Evolutionary conservation across 2,113 vertebrate genomes (phyloP).

Genomic region (Pteronura brasiliensis): DNA sequence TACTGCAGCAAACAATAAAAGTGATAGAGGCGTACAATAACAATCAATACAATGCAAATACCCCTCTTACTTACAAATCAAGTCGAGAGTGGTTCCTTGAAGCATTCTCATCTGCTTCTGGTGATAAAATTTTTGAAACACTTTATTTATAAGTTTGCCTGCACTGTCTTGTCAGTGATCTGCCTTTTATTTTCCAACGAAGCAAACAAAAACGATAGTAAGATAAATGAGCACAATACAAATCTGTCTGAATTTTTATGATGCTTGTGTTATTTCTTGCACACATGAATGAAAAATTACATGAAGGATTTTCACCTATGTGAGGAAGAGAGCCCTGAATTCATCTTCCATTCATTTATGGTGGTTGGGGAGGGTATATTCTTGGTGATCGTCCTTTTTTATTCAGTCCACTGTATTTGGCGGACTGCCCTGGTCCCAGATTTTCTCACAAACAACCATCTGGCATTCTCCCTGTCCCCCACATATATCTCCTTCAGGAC

Average conservation of each 20-base stretch:
- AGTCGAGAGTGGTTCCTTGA: constrained; percentile 58
- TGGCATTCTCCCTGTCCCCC: constrained; percentile 65
- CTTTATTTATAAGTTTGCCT: neutral
- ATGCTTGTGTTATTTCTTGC: constrained; percentile 21
- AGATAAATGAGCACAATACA: neutral
- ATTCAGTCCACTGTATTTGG: constrained; percentile 62
- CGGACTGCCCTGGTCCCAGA: constrained; percentile 49
- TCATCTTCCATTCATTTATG: constrained; percentile 52
- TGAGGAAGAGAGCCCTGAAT: constrained; percentile 10
- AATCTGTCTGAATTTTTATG: neutral
- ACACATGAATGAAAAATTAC: neutral
- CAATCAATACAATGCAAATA: constrained; percentile 74
- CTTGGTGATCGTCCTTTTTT: constrained; percentile 59
- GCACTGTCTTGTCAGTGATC: neutral
- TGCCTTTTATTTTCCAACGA: constrained; percentile 1
- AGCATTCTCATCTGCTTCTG: constrained; percentile 22
- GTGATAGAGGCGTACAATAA: constrained; percentile 78
- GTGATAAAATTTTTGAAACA: neutral
- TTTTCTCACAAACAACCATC: constrained; percentile 72
- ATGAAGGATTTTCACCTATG: constrained; percentile 14
- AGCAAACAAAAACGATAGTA: constrained; percentile 28
- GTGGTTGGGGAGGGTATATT: constrained; percentile 23
- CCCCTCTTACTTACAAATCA: constrained; percentile 74
- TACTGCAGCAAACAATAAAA: constrained; percentile 82
- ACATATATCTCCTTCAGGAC: constrained; percentile 71